Percentiles rank a stretch among this genome's conserved stretches.
Conservation (phyloP, 1,140 invertebrate species). For the Drosophila kurseongensis region DNA sequence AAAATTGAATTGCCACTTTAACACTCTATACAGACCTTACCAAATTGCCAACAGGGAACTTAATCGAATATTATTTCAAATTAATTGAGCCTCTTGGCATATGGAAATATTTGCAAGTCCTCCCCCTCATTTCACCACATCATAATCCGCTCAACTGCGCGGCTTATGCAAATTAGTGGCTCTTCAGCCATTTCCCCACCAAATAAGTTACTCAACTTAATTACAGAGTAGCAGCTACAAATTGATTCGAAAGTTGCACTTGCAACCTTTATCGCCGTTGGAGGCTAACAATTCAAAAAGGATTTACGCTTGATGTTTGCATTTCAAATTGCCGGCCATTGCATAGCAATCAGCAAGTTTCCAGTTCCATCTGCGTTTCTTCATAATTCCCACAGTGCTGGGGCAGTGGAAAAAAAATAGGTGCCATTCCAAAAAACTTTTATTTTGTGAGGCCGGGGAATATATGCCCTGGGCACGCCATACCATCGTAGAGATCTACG, state of each 20-base stretch:
- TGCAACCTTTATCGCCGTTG: not conserved
- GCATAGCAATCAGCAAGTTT: conserved; percentile 41
- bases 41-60: not conserved
- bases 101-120: conserved; percentile 39
- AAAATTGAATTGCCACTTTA: not conserved
- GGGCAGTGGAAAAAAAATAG: not conserved
- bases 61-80: conserved; percentile 41
- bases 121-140: not conserved
- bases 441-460: conserved; percentile 1
- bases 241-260: conserved; percentile 39
- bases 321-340: conserved; percentile 45
- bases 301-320: conserved; percentile 48
- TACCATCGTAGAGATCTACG: conserved; percentile 14
- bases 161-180: conserved; percentile 51
- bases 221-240: conserved; percentile 14
- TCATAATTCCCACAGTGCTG: conserved; percentile 34
- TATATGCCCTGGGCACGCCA: conserved; percentile 23
- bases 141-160: conserved; percentile 33
- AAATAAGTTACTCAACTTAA: conserved; percentile 34
- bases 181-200: not conserved
- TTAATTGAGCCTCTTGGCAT: conserved; percentile 42
- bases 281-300: conserved; percentile 31
- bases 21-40: not conserved
- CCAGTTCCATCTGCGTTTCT: conserved; percentile 31
- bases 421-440: conserved; percentile 22